These are phyloP conservation scores for Lonchura striata DNA, from an alignment of 2,113 vertebrate species.

Conservation along the genomic window DNA sequence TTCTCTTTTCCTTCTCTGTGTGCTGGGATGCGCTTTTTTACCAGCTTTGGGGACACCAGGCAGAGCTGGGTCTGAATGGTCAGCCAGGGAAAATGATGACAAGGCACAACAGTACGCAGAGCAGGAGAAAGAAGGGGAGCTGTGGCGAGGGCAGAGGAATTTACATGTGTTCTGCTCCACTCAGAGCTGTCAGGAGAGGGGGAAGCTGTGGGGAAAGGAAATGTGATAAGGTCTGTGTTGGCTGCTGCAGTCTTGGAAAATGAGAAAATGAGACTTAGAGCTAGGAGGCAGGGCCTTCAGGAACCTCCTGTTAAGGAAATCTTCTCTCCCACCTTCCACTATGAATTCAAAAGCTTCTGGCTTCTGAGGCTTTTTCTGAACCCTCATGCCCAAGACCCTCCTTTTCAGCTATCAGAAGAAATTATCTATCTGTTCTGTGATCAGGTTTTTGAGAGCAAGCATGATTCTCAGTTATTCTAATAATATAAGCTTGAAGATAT, in stretches of 20 bases:
- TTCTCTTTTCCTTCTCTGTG: background rate
- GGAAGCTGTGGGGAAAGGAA: background rate
- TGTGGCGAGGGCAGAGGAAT: background rate
- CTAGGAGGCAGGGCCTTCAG: background rate
- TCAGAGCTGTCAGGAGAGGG: background rate
- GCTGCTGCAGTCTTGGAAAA: background rate
- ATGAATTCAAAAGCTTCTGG: background rate
- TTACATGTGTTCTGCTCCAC: background rate
- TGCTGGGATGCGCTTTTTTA: background rate
- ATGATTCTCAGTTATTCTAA: background rate
- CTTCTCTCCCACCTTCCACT: background rate
- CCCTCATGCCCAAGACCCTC: background rate
- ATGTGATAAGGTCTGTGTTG: accelerated
- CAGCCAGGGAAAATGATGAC: background rate
- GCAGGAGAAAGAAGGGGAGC: background rate
- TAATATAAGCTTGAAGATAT: background rate
- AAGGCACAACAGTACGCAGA: background rate
- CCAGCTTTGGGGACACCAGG: background rate
- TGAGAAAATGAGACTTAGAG: background rate
- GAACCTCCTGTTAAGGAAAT: background rate
- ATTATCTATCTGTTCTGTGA: background rate
- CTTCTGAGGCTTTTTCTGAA: background rate
- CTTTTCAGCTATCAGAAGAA: background rate
- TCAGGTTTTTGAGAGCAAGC: background rate
- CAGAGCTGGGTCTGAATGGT: background rate